A percentile compares a stretch with the other conserved stretches of the same genome.
These are phyloP conservation scores for Oriolus oriolus DNA, from an alignment of 2,113 vertebrate genomes.

Conservation along the genomic window DNA sequence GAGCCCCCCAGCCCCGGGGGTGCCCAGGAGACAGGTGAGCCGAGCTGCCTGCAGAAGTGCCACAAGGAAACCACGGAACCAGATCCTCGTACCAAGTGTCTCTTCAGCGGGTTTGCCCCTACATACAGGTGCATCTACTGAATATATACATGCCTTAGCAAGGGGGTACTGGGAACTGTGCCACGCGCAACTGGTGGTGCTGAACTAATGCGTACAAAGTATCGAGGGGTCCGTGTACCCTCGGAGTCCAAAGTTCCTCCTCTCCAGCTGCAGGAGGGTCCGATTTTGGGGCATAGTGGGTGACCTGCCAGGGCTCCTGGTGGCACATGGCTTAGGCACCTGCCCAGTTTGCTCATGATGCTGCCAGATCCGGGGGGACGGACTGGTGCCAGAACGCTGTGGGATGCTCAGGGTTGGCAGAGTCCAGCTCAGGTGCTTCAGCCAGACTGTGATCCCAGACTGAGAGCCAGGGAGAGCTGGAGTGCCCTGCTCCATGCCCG, in stretches of 20 bases:
- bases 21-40: fast-evolving
- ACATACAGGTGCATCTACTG: constrained; percentile 20
- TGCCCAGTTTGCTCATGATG: neutral
- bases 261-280: neutral
- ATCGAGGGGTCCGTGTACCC: neutral
- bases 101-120: constrained; percentile 43
- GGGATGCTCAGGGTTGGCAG: neutral
- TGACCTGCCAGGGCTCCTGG: neutral
- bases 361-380: fast-evolving
- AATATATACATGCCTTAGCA: constrained; percentile 38
- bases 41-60: neutral
- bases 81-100: neutral
- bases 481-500: neutral
- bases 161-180: neutral
- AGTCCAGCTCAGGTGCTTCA: neutral
- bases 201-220: neutral
- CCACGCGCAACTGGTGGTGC: neutral
- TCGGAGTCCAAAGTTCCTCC: neutral
- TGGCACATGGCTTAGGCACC: neutral
- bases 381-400: neutral
- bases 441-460: neutral
- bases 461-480: neutral
- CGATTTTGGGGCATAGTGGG: fast-evolving
- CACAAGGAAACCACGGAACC: neutral
- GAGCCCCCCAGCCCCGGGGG: fast-evolving